Percentiles rank a stretch among this genome's conserved stretches.
These are phyloP conservation scores for Gryon sp. DNA, from an alignment of 1,140 invertebrate genomes.

Conservation along the genomic window DNA sequence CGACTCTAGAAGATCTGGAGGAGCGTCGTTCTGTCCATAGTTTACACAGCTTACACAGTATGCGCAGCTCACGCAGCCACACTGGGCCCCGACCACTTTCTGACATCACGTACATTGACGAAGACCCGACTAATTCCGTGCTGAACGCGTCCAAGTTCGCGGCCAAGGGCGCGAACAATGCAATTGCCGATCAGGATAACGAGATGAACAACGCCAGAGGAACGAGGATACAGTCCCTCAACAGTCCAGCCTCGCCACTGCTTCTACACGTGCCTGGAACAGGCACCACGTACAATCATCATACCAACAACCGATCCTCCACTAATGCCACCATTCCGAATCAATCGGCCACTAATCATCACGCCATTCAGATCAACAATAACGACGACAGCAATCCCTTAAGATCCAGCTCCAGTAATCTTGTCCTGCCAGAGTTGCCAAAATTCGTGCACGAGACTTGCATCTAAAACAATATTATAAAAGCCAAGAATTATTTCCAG, in stretches of 20 bases:
- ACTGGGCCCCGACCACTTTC: conserved; percentile 88
- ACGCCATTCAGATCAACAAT: conserved; percentile 65
- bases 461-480: conserved; percentile 81
- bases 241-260: conserved; percentile 76
- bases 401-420: conserved; percentile 77
- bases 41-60: conserved; percentile 97
- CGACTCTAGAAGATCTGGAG: conserved; percentile 99
- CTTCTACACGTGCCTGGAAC: conserved; percentile 75
- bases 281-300: conserved; percentile 71
- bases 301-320: conserved; percentile 71
- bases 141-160: conserved; percentile 66
- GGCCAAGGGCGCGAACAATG: conserved; percentile 66
- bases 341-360: conserved; percentile 69
- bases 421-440: conserved; percentile 81
- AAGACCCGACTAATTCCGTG: conserved; percentile 85
- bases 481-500: too few relatives aligned
- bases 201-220: conserved; percentile 67
- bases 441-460: conserved; percentile 87
- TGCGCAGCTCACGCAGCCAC: conserved; percentile 91
- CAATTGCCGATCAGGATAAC: conserved; percentile 73
- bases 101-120: conserved; percentile 96
- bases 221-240: conserved; percentile 71
- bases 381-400: conserved; percentile 74
- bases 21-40: conserved; percentile 98
- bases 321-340: conserved; percentile 63